Evolutionary conservation across 2,888 invertebrate genomes (phyloP).

Genomic region (Platynereis dumerilii): DNA sequence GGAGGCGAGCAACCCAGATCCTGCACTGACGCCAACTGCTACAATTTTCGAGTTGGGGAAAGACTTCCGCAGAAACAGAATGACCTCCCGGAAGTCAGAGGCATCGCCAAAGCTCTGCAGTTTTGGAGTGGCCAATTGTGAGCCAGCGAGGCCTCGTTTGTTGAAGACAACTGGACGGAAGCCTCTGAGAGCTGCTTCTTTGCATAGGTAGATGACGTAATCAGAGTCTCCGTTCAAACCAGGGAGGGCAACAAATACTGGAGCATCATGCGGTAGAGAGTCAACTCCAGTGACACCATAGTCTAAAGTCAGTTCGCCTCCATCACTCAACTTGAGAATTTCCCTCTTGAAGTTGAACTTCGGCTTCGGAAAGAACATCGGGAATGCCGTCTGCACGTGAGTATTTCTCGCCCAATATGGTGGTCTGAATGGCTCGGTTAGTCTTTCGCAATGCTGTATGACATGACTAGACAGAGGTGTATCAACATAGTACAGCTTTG

Average conservation of each 20-base stretch:
- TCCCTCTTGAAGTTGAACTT: slow-evolving; percentile 42
- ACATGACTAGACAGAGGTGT: slow-evolving; percentile 24
- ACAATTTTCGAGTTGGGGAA: slow-evolving; percentile 45
- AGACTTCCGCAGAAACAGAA: slow-evolving; percentile 44
- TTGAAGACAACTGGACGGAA: slow-evolving; percentile 53
- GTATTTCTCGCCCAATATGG: slow-evolving; percentile 45
- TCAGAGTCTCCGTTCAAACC: slow-evolving; percentile 46
- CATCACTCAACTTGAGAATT: slow-evolving; percentile 51
- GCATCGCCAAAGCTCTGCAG: slow-evolving; percentile 52
- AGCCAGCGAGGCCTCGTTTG: slow-evolving; percentile 48
- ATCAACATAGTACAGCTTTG: neutral
- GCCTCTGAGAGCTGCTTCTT: slow-evolving; percentile 43
- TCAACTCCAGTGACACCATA: slow-evolving; percentile 40
- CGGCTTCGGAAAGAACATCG: slow-evolving; percentile 32
- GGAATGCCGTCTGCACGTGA: slow-evolving; percentile 51
- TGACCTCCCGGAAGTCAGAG: slow-evolving; percentile 49
- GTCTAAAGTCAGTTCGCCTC: slow-evolving; percentile 53
- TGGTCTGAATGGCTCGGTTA: slow-evolving; percentile 44
- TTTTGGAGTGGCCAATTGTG: slow-evolving; percentile 49
- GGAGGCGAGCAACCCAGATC: slow-evolving; percentile 49
- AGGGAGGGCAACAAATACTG: slow-evolving; percentile 48
- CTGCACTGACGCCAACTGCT: slow-evolving; percentile 48
- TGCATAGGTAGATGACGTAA: slow-evolving; percentile 40
- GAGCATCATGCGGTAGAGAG: slow-evolving; percentile 34
- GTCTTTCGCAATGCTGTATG: slow-evolving; percentile 44